These are phyloP conservation scores for Lottia gigantea DNA, from an alignment of 2,888 invertebrate genomes.

Conservation along the genomic window DNA sequence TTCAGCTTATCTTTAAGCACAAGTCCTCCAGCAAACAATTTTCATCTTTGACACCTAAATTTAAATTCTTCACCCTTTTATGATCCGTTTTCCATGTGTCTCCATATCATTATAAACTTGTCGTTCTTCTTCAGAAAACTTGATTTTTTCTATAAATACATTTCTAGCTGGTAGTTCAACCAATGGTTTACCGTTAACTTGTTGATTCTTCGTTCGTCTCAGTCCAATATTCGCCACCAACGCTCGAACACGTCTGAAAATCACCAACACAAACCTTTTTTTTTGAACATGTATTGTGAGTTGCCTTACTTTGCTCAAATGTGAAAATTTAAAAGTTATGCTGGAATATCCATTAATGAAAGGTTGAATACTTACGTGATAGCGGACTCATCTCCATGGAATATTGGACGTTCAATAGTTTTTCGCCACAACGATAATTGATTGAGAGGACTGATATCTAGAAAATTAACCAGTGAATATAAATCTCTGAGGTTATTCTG, in stretches of 20 bases:
- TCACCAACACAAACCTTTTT: background rate
- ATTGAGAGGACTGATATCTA: slow-evolving; percentile 72
- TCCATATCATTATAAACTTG: slow-evolving; percentile 57
- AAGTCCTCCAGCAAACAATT: no score
- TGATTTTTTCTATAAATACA: slow-evolving; percentile 55
- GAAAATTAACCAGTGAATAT: slow-evolving; percentile 96
- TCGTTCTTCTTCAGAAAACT: slow-evolving; percentile 58
- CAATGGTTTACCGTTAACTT: slow-evolving; percentile 62
- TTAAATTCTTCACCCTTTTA: slow-evolving; percentile 37
- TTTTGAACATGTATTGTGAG: no score
- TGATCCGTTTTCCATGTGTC: slow-evolving; percentile 45
- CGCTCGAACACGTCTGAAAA: slow-evolving; percentile 41
- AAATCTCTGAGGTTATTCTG: slow-evolving; percentile 93
- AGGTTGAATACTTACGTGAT: slow-evolving; percentile 40
- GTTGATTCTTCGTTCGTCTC: slow-evolving; percentile 48
- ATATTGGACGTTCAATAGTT: slow-evolving; percentile 44
- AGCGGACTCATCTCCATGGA: slow-evolving; percentile 38
- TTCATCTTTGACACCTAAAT: no score
- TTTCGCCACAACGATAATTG: slow-evolving; percentile 46
- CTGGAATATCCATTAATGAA: no score
- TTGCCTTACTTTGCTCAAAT: no score
- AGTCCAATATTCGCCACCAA: slow-evolving; percentile 45
- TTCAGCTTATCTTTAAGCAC: no score
- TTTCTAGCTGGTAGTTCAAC: slow-evolving; percentile 56
- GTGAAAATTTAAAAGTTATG: no score